Evolutionary conservation across 2,888 invertebrate species (phyloP), one percentile per base, ranked within the genome.

Genomic region (Morpho achilles): DNA sequence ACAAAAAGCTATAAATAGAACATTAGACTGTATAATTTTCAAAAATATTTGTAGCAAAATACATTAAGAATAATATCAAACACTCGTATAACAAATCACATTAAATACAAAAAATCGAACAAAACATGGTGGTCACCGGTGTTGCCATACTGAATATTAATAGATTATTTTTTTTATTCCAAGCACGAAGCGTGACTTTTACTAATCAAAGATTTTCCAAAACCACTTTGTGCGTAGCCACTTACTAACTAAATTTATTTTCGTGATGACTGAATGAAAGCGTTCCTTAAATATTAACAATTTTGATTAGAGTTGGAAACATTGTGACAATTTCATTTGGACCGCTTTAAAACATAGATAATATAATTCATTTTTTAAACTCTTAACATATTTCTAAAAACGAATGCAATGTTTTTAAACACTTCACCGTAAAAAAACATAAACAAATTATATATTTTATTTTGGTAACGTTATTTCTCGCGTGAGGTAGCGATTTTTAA

Each of bases 401-500:
- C 32, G 32, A 32, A 32, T 32, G 32, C 32, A 32, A 45, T 46
- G 42, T 50, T 55, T 32, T 50, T 16, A 49, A 50, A 55, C 47
- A 51, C 46, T 59, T 50, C 50, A 59, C 54, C 45, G 42, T 42
- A 42, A 50, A 59, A 16, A 53, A 58, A 58, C 45, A 46, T 49
- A 54, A 59, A 54, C 49, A 55, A 55, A 44, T 50, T 22, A 46
- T 22, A 53, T 16, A 39, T 46, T 53, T 41, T 39, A 45, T 48
- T 45, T n/a, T 55, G 59, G 59, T 59, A 59, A 59, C 59, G 40
- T 43, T 55, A 58, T 49, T 50, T 58, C 61, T 64, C 61, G 59
- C 74, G 69, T 78, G 77, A 80, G 79, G 78, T 77, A 80, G 76
- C 72, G 74, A 70, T 70, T 69, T 75, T 67, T 67, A 60, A 70